Conservation (phyloP, 2,888 invertebrate genomes). For the Rhingia rostrata region DNA sequence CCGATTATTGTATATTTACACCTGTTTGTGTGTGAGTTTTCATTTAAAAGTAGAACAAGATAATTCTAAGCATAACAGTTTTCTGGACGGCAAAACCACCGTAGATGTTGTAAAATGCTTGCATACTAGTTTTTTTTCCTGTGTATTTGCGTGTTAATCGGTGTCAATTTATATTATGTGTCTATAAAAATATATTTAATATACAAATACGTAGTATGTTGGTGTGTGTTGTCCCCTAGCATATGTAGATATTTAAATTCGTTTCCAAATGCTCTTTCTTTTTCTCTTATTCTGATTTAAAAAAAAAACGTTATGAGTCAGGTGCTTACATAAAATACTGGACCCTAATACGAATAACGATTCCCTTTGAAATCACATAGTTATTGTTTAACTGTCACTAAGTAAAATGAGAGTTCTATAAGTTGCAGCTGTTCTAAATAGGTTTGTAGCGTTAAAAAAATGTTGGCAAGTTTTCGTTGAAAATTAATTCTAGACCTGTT, state of each 20-base stretch:
- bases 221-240: slow-evolving; percentile 34
- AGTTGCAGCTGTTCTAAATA: too few species aligned
- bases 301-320: neutral
- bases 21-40: neutral
- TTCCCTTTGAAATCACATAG: too few species aligned
- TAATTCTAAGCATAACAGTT: slow-evolving; percentile 75
- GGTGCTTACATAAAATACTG: too few species aligned
- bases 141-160: slow-evolving; percentile 19
- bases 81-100: slow-evolving; percentile 82
- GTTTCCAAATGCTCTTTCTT: neutral
- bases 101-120: slow-evolving; percentile 82
- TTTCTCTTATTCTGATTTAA: neutral
- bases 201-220: slow-evolving; percentile 29
- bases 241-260: neutral
- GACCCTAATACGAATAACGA: too few species aligned
- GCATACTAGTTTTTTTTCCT: slow-evolving; percentile 49
- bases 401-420: too few species aligned
- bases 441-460: too few species aligned
- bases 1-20: slow-evolving; percentile 6
- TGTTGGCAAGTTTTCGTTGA: too few species aligned
- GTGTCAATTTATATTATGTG: slow-evolving; percentile 33
- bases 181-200: slow-evolving; percentile 38
- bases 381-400: too few species aligned
- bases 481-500: too few species aligned
- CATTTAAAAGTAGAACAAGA: slow-evolving; percentile 23